These are phyloP conservation scores for Nothoprocta perdicaria DNA, from an alignment of 2,113 vertebrate species.

Conservation along the genomic window DNA sequence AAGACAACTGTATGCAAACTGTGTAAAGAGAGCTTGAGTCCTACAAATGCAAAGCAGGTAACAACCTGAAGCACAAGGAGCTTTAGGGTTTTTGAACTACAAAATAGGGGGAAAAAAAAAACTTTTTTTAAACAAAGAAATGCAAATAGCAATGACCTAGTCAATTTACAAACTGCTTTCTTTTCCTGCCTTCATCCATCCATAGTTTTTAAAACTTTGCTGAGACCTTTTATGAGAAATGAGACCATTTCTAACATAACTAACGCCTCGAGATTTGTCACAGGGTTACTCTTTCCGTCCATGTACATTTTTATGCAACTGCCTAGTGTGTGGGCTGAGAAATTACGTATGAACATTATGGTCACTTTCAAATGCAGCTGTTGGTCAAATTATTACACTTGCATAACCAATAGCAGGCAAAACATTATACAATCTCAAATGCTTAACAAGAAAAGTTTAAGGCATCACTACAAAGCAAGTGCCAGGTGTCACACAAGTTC, in stretches of 20 bases:
- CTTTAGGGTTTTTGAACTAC: not conserved
- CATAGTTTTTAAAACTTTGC: not conserved
- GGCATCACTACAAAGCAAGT: not conserved
- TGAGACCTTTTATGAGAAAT: not conserved
- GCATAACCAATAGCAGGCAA: not conserved
- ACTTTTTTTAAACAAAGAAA: not conserved
- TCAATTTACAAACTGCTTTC: not conserved
- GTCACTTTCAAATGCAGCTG: not conserved
- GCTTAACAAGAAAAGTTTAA: not conserved
- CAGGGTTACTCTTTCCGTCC: accelerated
- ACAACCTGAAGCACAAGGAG: not conserved
- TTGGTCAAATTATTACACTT: not conserved
- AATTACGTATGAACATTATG: not conserved
- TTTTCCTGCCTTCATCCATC: accelerated
- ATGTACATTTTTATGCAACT: not conserved
- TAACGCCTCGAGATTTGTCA: not conserved
- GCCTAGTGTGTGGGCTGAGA: not conserved
- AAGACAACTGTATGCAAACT: not conserved
- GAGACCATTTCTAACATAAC: not conserved
- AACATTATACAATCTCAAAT: not conserved
- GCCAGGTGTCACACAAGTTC: not conserved
- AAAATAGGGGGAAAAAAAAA: not conserved
- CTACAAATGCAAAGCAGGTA: not conserved
- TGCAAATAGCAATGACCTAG: accelerated
- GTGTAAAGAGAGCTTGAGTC: not conserved